These are phyloP conservation scores for Agonopterix alstromeriana DNA, from an alignment of 2,888 invertebrate genomes.

Conservation along the genomic window DNA sequence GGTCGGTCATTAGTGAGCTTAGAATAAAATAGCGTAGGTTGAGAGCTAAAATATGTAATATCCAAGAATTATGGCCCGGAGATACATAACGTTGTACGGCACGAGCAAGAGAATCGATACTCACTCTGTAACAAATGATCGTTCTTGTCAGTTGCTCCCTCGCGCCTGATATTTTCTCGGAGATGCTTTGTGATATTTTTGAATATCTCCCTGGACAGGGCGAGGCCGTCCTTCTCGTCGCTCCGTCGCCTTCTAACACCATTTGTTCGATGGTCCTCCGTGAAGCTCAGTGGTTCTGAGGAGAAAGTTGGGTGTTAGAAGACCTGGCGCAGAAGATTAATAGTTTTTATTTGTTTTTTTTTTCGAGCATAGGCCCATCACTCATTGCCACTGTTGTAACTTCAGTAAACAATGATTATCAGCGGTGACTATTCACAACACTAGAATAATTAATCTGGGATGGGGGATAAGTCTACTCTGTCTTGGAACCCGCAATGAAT, in stretches of 20 bases:
- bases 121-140: constrained; percentile 32
- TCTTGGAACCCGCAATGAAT: too few relatives aligned
- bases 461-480: too few relatives aligned
- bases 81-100: not conserved
- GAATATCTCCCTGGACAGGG: constrained; percentile 71
- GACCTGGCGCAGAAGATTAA: too few relatives aligned
- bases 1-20: too few relatives aligned
- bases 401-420: not conserved
- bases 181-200: constrained; percentile 72
- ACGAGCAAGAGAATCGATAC: constrained; percentile 6
- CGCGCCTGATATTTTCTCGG: constrained; percentile 66
- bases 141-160: constrained; percentile 60
- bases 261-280: constrained; percentile 54
- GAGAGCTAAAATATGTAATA: too few relatives aligned
- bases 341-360: too few relatives aligned
- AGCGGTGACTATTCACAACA: too few relatives aligned
- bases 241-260: constrained; percentile 50
- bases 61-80: too few relatives aligned
- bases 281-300: constrained; percentile 61
- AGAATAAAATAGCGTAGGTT: too few relatives aligned
- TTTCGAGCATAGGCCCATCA: not conserved
- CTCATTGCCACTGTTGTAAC: not conserved
- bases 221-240: constrained; percentile 65
- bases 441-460: too few relatives aligned
- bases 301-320: not conserved